Evolutionary conservation across 2,113 vertebrate genomes (phyloP), one percentile per base, ranked within the genome.

Genomic region (Antechinus stuartii): DNA sequence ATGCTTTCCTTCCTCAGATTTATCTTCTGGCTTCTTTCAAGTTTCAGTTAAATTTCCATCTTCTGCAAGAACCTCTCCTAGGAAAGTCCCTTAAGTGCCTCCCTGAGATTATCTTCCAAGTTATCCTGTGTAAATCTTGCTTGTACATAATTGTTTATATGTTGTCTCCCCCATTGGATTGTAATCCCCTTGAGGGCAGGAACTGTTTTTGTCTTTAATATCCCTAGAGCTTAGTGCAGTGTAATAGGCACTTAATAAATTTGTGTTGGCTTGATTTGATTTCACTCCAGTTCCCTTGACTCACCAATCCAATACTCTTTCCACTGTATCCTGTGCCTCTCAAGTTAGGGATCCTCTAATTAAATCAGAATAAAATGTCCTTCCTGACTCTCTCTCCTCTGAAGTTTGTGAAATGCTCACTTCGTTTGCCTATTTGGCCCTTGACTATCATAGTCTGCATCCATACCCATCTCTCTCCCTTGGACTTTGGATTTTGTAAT

Each of bases 231-330:
- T 84, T 42, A 89, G 68, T 50, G 26, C 7, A 47, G 91, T 26
- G 1, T 0, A 46, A 8, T 30, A 8, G 42, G 14, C 16, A 2
- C 52, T n/a, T 42, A 9, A 0, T 53, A 8, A 23, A 4, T 12
- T 54, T 12, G 3, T 52, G 42, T 24, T 19, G 26, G 42, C n/a
- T 5, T 10, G 16, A 22, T 46, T 49, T 22, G 90, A 42, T 55
- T 12, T 35, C 27, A 35, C 12, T 22, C 14, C 12, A 4, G 30
- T 14, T 14, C 7, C 61, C n/a, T 84, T 84, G 16, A 84, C 7
- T 84, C 19, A 8, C 68, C n/a, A 42, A 84, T 22, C 68, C n/a
- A 84, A 19, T 42, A 19, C 7, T 42, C 19, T 84, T 84, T 42
- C 16, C 35, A 76, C n/a, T 76, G 61, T 30, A 61, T 68, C 61